Evolutionary conservation across 2,113 vertebrate genomes (phyloP), one percentile per base, ranked within the genome.

Genomic region (Regulus satrapa): DNA sequence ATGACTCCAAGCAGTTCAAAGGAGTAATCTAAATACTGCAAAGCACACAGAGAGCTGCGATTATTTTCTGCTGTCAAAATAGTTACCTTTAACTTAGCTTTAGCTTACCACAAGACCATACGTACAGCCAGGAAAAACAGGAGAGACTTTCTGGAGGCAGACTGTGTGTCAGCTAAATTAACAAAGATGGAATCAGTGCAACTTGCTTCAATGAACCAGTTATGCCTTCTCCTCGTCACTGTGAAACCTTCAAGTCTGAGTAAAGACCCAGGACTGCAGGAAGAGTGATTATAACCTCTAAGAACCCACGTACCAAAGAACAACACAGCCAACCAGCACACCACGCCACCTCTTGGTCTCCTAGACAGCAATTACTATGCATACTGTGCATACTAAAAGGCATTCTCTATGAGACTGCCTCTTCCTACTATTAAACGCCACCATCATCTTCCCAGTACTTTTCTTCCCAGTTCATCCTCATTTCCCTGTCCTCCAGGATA

Each of bases 1-100:
- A 92, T 69, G 71, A 89, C 54, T 96, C 77, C 89, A 92, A 77
- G 77, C 40, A 85, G 80, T 88, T 94, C 77, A 94, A 91, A 96
- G 69, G 66, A 79, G 31, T 32, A 59, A 89, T 85, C 76, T 74
- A 85, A 94, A 92, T 46, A 85, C 31, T 18, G 91, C 77, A 85
- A 87, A 76, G 63, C 52, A 82, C 48, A 46, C 4, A 77, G 73
- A 94, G 55, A 86, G 45, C 41, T 20, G 51, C 0, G 0, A 64
- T 86, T 95, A 77, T 67, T 86, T 88, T 89, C 55, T 89, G 56
- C 80, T 91, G 73, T 81, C 91, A 95, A 77, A 94, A 45, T 32
- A 95, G 10, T 61, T 81, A 56, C 41, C 52, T 94, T 84, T 72
- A 84, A 74, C 36, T 71, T 72, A 67, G 52, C 45, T 87, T 92